These are phyloP conservation scores for Leguminivora glycinivorella DNA, from an alignment of 1,140 invertebrate genomes.

Conservation along the genomic window DNA sequence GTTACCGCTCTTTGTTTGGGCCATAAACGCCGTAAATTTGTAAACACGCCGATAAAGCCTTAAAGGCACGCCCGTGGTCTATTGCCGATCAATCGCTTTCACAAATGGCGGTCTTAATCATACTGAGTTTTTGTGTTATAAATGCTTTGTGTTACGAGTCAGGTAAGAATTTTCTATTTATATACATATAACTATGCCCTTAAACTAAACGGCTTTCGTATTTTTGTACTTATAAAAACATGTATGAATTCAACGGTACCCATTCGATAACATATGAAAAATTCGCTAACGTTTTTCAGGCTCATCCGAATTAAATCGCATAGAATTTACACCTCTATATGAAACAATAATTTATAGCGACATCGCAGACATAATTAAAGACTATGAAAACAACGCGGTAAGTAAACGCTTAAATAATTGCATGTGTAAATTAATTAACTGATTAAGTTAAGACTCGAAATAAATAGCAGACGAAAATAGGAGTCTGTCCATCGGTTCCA, in stretches of 20 bases:
- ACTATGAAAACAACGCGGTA: conserved; percentile 63
- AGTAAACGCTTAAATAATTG: conserved; percentile 29
- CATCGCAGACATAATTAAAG: conserved; percentile 64
- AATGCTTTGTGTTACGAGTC: conserved; percentile 42
- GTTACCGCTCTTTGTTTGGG: conserved; percentile 9
- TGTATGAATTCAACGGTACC: not conserved
- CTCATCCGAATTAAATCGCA: conserved; percentile 40
- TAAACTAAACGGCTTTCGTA: too few relatives aligned
- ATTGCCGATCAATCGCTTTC: not conserved
- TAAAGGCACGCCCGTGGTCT: not conserved
- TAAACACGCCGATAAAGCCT: conserved; percentile 18
- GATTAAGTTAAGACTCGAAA: not conserved
- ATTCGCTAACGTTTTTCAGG: conserved; percentile 35
- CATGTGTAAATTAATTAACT: not conserved
- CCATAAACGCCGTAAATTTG: conserved; percentile 12
- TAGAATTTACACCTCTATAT: conserved; percentile 55
- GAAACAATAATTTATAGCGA: conserved; percentile 67
- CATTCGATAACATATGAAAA: conserved; percentile 33
- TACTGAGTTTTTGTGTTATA: conserved; percentile 31
- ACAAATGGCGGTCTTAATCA: conserved; percentile 3
- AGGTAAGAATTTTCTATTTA: conserved; percentile 38
- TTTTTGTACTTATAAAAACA: conserved; percentile 35
- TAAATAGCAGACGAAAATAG: too few relatives aligned
- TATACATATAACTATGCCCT: too few relatives aligned
- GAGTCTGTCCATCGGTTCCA: too few relatives aligned